Conservation (phyloP, 92 coral and sea anemone genomes). For the Epizoanthus ramosus region DNA sequence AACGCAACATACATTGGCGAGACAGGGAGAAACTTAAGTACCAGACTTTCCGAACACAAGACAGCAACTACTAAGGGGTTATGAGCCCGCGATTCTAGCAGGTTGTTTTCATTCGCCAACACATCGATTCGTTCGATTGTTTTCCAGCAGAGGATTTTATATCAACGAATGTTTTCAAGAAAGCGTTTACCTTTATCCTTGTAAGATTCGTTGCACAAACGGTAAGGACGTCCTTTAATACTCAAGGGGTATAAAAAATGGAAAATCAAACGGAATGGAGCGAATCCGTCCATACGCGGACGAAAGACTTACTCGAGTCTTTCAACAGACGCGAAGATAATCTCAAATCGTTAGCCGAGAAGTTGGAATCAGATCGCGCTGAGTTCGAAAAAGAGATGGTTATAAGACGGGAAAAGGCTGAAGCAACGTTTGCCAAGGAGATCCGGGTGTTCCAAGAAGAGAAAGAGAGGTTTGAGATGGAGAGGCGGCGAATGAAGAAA, state of each 20-base stretch:
- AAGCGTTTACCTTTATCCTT: background rate
- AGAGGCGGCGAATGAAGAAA: slow-evolving; percentile 78
- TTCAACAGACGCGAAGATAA: slow-evolving; percentile 86
- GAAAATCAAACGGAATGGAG: slow-evolving; percentile 67
- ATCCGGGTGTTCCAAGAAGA: slow-evolving; percentile 68
- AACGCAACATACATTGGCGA: too few relatives aligned
- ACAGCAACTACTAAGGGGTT: too few relatives aligned
- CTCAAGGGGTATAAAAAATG: slow-evolving; percentile 40
- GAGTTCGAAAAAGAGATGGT: slow-evolving; percentile 84
- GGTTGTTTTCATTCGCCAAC: slow-evolving; percentile 33
- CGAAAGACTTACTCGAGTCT: slow-evolving; percentile 73
- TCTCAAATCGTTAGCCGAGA: slow-evolving; percentile 63
- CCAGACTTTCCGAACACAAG: too few relatives aligned
- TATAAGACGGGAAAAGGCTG: slow-evolving; percentile 65
- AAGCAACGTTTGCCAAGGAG: slow-evolving; percentile 66
- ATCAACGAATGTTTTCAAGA: background rate
- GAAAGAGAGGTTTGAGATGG: slow-evolving; percentile 66
- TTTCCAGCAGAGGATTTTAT: background rate
- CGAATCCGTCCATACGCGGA: slow-evolving; percentile 58
- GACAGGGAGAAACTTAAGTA: too few relatives aligned
- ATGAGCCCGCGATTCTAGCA: slow-evolving; percentile 24
- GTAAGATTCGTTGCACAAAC: background rate
- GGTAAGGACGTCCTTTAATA: too few relatives aligned
- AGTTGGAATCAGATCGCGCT: slow-evolving; percentile 69
- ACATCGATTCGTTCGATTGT: background rate